Conservation (phyloP, 92 coral and sea anemone genomes). For the Pocillopora grandis region DNA sequence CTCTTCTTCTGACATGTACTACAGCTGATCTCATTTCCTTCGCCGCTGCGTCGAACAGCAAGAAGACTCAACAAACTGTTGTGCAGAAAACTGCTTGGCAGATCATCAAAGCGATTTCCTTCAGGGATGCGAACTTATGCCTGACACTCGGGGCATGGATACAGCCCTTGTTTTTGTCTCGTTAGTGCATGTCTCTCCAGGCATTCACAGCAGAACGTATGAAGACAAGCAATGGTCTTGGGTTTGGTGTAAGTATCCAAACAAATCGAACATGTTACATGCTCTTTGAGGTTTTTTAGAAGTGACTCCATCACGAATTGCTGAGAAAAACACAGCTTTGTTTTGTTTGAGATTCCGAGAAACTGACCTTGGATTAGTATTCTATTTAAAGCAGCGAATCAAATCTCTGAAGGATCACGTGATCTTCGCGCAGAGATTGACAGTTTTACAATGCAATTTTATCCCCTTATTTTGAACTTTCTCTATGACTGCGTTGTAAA, state of each 20-base stretch:
- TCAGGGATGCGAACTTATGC: slow-evolving; percentile 11
- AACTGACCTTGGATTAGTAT: no score
- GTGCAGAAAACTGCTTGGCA: slow-evolving; percentile 26
- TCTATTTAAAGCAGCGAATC: no score
- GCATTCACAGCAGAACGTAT: slow-evolving; percentile 42
- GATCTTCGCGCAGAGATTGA: no score
- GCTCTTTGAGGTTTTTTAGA: slow-evolving; percentile 24
- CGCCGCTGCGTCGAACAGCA: slow-evolving; percentile 8
- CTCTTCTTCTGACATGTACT: slow-evolving; percentile 26
- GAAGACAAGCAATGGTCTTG: slow-evolving; percentile 44
- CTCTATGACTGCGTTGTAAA: no score
- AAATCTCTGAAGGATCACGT: no score
- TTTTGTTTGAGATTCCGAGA: no score
- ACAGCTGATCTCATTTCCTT: slow-evolving; percentile 20
- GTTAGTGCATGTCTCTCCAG: slow-evolving; percentile 20
- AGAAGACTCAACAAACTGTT: slow-evolving; percentile 23
- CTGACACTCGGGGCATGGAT: slow-evolving; percentile 22
- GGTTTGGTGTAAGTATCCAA: slow-evolving; percentile 46
- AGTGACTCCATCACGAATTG: neutral
- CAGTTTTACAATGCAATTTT: no score
- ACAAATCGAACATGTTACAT: slow-evolving; percentile 50
- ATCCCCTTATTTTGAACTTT: no score
- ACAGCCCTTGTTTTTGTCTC: slow-evolving; percentile 7
- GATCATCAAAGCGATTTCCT: slow-evolving; percentile 14
- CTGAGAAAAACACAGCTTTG: no score